Evolutionary conservation across 2,888 invertebrate genomes (phyloP).

Genomic region (Phortica okadai): DNA sequence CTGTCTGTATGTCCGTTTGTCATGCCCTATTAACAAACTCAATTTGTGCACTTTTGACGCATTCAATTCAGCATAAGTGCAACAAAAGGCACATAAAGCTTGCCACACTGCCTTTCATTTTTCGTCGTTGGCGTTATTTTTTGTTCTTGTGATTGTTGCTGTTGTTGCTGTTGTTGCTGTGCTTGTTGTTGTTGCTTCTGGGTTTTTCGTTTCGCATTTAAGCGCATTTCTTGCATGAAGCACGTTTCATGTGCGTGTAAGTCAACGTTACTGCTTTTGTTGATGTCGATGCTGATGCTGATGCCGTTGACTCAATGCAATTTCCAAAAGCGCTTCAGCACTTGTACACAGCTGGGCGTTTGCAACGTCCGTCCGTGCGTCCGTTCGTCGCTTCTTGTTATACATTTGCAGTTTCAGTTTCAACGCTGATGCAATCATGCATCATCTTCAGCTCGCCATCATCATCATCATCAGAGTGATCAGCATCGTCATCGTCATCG

Average conservation of each 20-base stretch:
- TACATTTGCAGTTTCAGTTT: slow-evolving; percentile 20
- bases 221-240: slow-evolving; percentile 20
- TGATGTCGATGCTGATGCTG: slow-evolving; percentile 6
- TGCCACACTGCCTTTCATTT: too few relatives aligned
- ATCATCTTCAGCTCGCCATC: slow-evolving; percentile 21
- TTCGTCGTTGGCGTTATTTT: background rate
- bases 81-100: slow-evolving; percentile 41
- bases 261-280: slow-evolving; percentile 1
- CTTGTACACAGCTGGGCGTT: slow-evolving; percentile 9
- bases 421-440: slow-evolving; percentile 23
- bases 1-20: slow-evolving; percentile 28
- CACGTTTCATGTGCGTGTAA: slow-evolving; percentile 30
- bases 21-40: slow-evolving; percentile 60
- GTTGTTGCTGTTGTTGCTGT: too few relatives aligned
- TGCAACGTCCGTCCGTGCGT: background rate
- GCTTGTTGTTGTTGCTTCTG: too few relatives aligned
- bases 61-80: slow-evolving; percentile 19
- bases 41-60: slow-evolving; percentile 57
- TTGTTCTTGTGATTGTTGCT: background rate
- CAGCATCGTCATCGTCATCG: background rate
- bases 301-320: background rate
- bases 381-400: background rate
- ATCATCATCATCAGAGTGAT: slow-evolving; percentile 8
- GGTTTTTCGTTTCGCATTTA: background rate
- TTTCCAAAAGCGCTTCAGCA: background rate